Evolutionary conservation across 2,888 invertebrate species (phyloP), one percentile per base, ranked within the genome.

Genomic region (Acanthopleura granulata): DNA sequence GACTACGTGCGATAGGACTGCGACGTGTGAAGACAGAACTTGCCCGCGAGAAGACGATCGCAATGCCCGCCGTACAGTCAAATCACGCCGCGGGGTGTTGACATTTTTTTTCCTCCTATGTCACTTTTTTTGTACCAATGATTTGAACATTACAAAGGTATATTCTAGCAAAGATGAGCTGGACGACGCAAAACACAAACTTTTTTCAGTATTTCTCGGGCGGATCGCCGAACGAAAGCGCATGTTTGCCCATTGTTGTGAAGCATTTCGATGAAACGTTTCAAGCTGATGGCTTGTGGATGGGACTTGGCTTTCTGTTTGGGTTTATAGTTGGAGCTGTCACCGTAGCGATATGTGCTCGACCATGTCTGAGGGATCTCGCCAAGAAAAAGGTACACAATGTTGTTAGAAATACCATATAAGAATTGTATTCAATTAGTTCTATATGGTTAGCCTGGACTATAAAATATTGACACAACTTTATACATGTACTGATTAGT

Each of bases 261-360:
- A 75, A 76, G n/a, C 72, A 80, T 22, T 77, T 78, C 51, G 74
- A 78, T 69, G 75, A 79, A 49, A 78, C 81, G 15, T 85, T 83
- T 73, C 74, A 80, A 0, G 74, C 81, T 14, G 80, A 86, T 75
- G 77, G 78, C 16, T 77, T 81, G 40, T 86, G 88, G 85, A 83
- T 87, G 30, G 87, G 85, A 18, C 82, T 87, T 0, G 88, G 85
- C 12, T 87, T 88, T 75, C 80, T 87, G 71, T 76, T 88, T 11
- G 88, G 87, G 11, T 77, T 88, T 1, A 40, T 86, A n/a, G 66
- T 87, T 25, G 88, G 88, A 49, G 84, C 77, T 14, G 76, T 80
- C 1, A 62, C 88, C n/a, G 79, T 84, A 18, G 79, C 81, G 12
- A 71, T 84, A 16, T 83, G 86, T 73, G 83, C 85, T n/a, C 84